Percentiles rank a stretch among this genome's conserved stretches.
Evolutionary conservation across 2,113 vertebrate genomes (phyloP).

Genomic region (Callospermophilus lateralis): DNA sequence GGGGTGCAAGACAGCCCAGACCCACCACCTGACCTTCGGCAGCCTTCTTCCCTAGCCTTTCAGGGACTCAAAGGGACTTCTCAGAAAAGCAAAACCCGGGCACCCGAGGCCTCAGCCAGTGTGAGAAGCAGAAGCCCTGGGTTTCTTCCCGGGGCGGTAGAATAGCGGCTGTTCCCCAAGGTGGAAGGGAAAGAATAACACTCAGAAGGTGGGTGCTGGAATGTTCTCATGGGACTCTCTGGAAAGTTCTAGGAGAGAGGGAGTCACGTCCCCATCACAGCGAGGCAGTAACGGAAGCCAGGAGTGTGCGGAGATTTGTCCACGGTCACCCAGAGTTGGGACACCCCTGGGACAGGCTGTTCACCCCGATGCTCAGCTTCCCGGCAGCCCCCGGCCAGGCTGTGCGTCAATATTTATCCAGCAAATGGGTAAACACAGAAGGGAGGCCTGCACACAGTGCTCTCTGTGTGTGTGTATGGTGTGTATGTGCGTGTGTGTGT

Average conservation of each 20-base stretch:
- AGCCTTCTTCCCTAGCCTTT: background rate
- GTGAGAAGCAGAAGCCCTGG: background rate
- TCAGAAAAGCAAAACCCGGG: background rate
- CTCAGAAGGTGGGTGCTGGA: background rate
- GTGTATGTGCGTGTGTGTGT: too few species aligned
- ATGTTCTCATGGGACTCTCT: background rate
- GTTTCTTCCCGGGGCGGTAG: rapidly evolving
- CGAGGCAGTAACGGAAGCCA: background rate
- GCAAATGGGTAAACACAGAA: background rate
- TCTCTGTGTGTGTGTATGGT: too few species aligned
- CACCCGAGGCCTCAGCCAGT: background rate
- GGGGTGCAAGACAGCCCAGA: background rate
- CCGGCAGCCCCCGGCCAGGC: background rate
- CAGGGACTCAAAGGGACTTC: background rate
- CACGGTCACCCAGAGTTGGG: background rate
- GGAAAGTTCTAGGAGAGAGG: background rate
- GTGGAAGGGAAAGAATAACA: background rate
- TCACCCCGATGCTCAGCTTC: background rate
- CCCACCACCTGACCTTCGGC: too few species aligned
- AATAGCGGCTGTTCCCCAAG: too few species aligned
- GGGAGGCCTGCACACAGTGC: background rate
- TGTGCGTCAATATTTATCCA: slow-evolving; percentile 55
- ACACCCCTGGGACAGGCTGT: background rate
- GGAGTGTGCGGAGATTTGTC: background rate
- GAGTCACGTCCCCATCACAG: background rate